These are phyloP conservation scores for Prolemur simus DNA, from an alignment of 2,113 vertebrate species.

Conservation along the genomic window DNA sequence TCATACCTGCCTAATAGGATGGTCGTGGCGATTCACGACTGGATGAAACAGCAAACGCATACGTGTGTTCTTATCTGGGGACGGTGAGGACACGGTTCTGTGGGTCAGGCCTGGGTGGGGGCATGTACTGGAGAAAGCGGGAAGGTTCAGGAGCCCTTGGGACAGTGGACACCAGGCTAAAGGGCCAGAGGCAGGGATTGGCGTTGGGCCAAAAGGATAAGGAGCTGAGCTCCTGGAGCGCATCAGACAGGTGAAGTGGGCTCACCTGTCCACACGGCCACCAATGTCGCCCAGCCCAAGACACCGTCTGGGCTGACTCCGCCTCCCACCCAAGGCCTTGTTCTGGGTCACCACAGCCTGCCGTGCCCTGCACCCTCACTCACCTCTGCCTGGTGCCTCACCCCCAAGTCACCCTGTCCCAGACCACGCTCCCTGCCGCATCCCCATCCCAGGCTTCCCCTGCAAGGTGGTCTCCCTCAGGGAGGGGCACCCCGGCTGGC, in stretches of 20 bases:
- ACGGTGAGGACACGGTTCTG: not conserved
- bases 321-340: not conserved
- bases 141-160: not conserved
- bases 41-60: not conserved
- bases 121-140: not conserved
- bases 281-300: not conserved
- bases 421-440: not conserved
- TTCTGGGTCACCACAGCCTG: not conserved
- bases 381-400: not conserved
- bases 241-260: not conserved
- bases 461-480: not conserved
- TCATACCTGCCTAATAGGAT: too few relatives aligned
- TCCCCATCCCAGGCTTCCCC: not conserved
- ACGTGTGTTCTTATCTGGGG: not conserved
- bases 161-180: not conserved
- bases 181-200: not conserved
- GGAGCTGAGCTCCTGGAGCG: too few relatives aligned
- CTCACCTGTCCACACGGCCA: not conserved
- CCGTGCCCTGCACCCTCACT: not conserved
- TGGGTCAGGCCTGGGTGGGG: not conserved
- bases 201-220: not conserved
- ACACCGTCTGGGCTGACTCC: not conserved
- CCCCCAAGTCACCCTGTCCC: not conserved
- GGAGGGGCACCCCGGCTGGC: not conserved
- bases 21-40: rapidly evolving